Conservation (phyloP, 2,797 vertebrate genomes). For the Myotis daubentonii region DNA sequence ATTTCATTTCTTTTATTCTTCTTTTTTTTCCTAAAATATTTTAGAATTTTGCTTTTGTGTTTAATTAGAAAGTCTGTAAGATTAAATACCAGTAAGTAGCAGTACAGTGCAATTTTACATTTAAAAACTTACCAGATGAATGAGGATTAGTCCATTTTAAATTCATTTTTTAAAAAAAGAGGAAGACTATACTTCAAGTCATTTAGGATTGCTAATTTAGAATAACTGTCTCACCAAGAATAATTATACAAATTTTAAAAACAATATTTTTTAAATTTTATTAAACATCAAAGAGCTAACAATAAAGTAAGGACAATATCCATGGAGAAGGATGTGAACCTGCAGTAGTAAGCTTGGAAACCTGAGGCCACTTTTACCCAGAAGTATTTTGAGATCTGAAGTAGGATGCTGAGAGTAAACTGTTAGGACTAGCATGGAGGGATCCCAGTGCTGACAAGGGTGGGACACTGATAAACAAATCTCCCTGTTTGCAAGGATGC, state of each 20-base stretch:
- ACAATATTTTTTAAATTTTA: not conserved
- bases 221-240: not conserved
- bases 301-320: not conserved
- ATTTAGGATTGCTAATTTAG: not conserved
- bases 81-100: not conserved
- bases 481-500: not conserved
- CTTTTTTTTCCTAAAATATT: constrained; percentile 1
- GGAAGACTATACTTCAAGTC: not conserved
- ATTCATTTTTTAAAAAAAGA: not conserved
- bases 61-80: constrained; percentile 35
- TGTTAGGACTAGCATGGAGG: not conserved
- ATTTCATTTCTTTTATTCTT: not conserved
- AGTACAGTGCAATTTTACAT: not conserved
- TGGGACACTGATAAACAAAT: not conserved
- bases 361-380: not conserved
- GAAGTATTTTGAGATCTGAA: not conserved
- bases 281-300: not conserved
- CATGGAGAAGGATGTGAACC: not conserved
- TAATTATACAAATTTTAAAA: not conserved
- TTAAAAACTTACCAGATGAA: not conserved
- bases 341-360: not conserved
- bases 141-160: not conserved
- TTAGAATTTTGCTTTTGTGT: constrained; percentile 16
- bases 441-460: not conserved
- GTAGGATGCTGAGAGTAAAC: not conserved